Evolutionary conservation across 2,113 vertebrate species (phyloP).

Genomic region (Cichladusa arquata): DNA sequence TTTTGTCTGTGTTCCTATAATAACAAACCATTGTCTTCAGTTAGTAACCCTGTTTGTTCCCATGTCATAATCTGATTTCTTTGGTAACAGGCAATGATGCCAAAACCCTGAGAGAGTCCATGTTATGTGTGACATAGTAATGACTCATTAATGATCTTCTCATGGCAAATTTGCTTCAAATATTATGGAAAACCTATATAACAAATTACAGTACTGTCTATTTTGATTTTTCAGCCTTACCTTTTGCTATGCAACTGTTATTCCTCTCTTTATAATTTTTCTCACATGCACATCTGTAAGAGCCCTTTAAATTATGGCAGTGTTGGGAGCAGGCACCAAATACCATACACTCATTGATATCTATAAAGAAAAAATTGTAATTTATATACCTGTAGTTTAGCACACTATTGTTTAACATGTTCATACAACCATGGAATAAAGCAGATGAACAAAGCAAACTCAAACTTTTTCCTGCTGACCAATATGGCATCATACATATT

Average conservation of each 20-base stretch:
- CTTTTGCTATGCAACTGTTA: conserved; percentile 89
- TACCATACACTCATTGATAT: conserved; percentile 92
- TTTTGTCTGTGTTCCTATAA: neutral
- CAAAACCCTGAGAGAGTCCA: neutral
- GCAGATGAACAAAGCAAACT: neutral
- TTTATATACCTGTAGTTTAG: neutral
- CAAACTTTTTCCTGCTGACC: neutral
- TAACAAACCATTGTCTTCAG: neutral
- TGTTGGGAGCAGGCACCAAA: conserved; percentile 92
- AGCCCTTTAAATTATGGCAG: conserved; percentile 91
- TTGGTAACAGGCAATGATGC: neutral
- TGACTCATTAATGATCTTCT: neutral
- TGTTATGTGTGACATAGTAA: neutral
- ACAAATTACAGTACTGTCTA: neutral
- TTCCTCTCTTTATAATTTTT: conserved; percentile 90
- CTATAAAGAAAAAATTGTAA: conserved; percentile 62
- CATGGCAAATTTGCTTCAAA: neutral
- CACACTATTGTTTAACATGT: neutral
- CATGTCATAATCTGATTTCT: neutral
- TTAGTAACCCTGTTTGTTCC: neutral
- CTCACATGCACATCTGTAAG: conserved; percentile 92
- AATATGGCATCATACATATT: neutral
- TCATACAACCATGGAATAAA: neutral
- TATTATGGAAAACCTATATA: neutral
- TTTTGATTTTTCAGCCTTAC: conserved; percentile 70